Base-by-base conservation (phyloP, 1,140 invertebrate genomes). In the Caenorhabditis inopinata region DNA sequence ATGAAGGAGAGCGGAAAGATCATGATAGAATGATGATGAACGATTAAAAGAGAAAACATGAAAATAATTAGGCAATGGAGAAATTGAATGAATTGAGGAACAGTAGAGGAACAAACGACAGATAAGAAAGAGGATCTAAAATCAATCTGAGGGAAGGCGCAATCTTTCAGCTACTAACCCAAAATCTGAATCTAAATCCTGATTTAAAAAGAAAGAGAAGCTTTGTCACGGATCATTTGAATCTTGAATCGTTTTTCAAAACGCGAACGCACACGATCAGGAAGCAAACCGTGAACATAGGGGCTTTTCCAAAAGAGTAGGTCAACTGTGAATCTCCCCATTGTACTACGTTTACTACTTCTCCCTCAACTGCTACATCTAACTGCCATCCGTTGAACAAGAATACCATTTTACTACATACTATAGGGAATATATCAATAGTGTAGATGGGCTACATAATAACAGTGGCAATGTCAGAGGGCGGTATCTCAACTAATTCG, bases 401-500 rank as follows among this genome's bases (percentile, higher is more conserved):
- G 21, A 51, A 0, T 29, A 58, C 51, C 23, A 32, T 58, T 32
- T 25, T 58, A 58, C 51, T 32, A 32, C 25, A 58, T 9, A 58
- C 9, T 32, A 58, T 42, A 14, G 14, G 38, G n/a, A 29, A 68
- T 18, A 35, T 68, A 35, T 68, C 58, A 38, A 68, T 9, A 38
- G 32, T 58, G 27, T 58, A 29, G 29, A 58, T 32, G 51, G 32
- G 58, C 23, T 68, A 58, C 53, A 58, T 58, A 58, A 58, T 32
- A 29, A 58, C 32, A 68, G n/a, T 68, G n/a, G 58, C 32, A 58
- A 29, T 58, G 51, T 58, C 32, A 68, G 58, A 42, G 58, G 32
- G 58, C 32, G 58, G 58, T 68, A 68, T 68, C 58, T 18, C 25
- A 68, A 38, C 58, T 68, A 68, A 68, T 68, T 68, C 58, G 58